Evolutionary conservation across 2,797 vertebrate species (phyloP).

Genomic region (Halcyon smyrnensis): DNA sequence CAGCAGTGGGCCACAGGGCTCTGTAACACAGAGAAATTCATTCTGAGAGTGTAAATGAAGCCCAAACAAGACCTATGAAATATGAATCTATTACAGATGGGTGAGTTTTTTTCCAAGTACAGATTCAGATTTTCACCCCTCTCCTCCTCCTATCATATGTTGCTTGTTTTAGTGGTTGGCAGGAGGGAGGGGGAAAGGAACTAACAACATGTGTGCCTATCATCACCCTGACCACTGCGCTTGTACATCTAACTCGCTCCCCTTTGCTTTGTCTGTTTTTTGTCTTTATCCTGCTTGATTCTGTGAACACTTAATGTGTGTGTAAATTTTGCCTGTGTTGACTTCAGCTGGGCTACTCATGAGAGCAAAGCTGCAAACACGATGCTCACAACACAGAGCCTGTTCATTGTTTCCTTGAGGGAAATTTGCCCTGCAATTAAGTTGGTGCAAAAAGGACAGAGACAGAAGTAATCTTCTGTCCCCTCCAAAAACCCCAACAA

Average conservation of each 20-base stretch:
- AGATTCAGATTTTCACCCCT: conserved; percentile 36
- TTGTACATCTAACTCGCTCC: neutral
- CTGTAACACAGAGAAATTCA: neutral
- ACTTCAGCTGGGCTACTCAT: neutral
- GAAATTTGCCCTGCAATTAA: neutral
- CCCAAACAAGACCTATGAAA: conserved; percentile 18
- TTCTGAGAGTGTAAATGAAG: neutral
- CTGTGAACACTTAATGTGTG: neutral
- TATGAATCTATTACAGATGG: conserved; percentile 33
- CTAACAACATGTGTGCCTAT: conserved; percentile 69
- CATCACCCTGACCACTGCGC: conserved; percentile 67
- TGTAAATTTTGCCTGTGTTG: neutral
- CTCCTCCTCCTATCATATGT: conserved; percentile 49
- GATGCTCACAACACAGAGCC: neutral
- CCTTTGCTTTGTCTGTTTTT: conserved; percentile 27
- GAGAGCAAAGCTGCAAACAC: neutral
- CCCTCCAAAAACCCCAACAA: neutral
- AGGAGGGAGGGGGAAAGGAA: conserved; percentile 67
- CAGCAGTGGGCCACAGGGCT: neutral
- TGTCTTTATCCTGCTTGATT: neutral
- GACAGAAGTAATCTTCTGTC: neutral
- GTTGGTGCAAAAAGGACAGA: neutral
- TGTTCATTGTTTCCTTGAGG: neutral
- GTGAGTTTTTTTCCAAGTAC: neutral
- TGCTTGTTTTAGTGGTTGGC: conserved; percentile 68